Evolutionary conservation across 2,113 vertebrate species (phyloP), one percentile per base, ranked within the genome.

Genomic region (Oncorhynchus kisutch): DNA sequence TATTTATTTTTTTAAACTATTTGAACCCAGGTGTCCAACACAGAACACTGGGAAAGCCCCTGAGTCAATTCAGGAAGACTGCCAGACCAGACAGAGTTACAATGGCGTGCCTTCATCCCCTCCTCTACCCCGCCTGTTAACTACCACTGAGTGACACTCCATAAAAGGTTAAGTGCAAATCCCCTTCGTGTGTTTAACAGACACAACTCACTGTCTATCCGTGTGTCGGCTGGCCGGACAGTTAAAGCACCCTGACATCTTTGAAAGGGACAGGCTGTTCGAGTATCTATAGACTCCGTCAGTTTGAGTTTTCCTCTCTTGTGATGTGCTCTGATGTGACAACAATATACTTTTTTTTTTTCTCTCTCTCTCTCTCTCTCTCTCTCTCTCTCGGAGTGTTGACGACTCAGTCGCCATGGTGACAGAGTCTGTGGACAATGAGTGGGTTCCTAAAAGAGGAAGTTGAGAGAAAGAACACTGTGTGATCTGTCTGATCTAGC

Each of bases 371-470:
- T 25, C 25, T 25, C 25, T 25, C 25, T 25, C 25, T 34, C 4
- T 5, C 29, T 34, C 31, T 34, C 18, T 60, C 45, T 71, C 51
- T 48, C 7, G 0, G 12, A 18, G 14, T 75, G 34, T 57, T 71
- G 67, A 18, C 48, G 9, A 39, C 16, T 9, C 11, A 5, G 85
- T 83, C 75, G 54, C 83, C 31, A 79, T 72, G 69, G 78, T 1
- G 14, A 85, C 67, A 6, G 66, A 5, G 22, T 11, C 20, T 29
- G n/a, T 22, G 74, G 84, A 87, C 76, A 84, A 69, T 64, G 25
- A 67, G 27, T 67, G 29, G 6, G 18, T 71, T 22, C 20, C 75
- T 22, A 69, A 79, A 89, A 86, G 69, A 84, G 84, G 89, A 90
- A 88, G 78, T 71, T 11, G 70, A 62, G 65, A 22, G 4, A 62